Evolutionary conservation across 2,888 invertebrate species (phyloP), one percentile per base, ranked within the genome.

Genomic region (Psococerastis gibbosa): DNA sequence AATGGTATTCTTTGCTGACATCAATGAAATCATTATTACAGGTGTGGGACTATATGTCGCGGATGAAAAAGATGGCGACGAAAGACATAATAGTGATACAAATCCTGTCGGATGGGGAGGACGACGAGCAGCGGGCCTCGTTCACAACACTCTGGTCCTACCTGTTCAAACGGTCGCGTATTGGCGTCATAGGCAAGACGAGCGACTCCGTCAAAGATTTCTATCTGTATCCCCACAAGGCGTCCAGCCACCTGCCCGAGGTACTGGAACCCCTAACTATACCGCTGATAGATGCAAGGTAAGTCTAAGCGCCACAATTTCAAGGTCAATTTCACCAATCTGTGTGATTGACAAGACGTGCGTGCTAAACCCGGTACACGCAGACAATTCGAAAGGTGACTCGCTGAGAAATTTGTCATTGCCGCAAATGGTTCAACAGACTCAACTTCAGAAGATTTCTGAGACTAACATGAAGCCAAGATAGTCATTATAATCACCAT

Each of bases 121-220:
- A 77, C 50, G 77, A 80, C 46, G 81, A 83, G 53, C 87, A 89
- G 57, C 81, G 82, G 57, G 76, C 77, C 60, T 80, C 81, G 23
- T 89, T 88, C 55, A 73, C 80, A 49, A 78, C 81, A 17, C 66
- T 94, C 44, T 94, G 88, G 60, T 80, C 80, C 51, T 94, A 94
- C 63, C 69, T 95, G 43, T 82, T 82, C 56, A 81, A 78, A 56
- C 72, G 89, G 6, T 80, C 78, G 56, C 68, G 79, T 54, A 64
- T 85, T 54, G 84, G 91, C 1, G 92, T 94, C 3, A 78, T 92
- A 31, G 85, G 82, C 48, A 78, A 78, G 46, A 68, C 72, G 4
- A 50, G 48, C 34, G 77, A 78, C 49, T 73, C 76, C 46, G 79
- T 94, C 43, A 92, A 94, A 61, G 94, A 94, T 60, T 85, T 94